Base-by-base conservation (phyloP, 53 echinoderm and acorn worm species). In the Glandiceps talaboti region DNA sequence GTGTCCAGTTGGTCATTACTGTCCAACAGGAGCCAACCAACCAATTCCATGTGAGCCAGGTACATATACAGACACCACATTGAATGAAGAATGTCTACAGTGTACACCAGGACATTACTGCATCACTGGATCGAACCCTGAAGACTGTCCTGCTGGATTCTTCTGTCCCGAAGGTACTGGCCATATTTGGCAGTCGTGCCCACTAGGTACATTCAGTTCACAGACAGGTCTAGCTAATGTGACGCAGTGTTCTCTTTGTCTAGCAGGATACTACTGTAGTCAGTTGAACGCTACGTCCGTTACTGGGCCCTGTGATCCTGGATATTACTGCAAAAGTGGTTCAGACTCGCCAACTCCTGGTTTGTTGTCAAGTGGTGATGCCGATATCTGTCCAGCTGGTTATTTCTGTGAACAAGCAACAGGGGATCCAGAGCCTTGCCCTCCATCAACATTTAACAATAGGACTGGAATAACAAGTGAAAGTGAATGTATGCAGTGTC, bases 51-150 rank as follows among this genome's bases (percentile, higher is more conserved):
- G 99, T 83, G 99, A 94, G 0, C 99, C 99, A 26, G 99, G 99
- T 6, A 97, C 99, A 27, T 97, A 83, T 73, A 87, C 99, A 1
- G 99, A 97, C 89, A 97, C 97, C 14, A 81, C 85, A 1, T 83
- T 87, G 76, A 97, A 97, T 81, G 91, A 85, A 30, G 76, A 79
- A 14, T 97, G 99, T 80, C 82, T 80, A 14, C 87, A 73, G 25
- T 97, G 99, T 64, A 91, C 93, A 28, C 93, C 93, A n/a, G 99
- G 99, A 20, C 93, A 97, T 78, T 97, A 97, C 85, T 97, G 99
- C 74, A 93, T 87, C 77, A 91, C 91, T 82, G 99, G 99, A 26
- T 87, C 93, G 0, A 97, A 90, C 77, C 99, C 99, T 64, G 80
- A 97, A 92, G 87, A 89, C 33, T 97, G 99, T 82, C 99, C 99